Percentiles rank a stretch among this genome's conserved stretches.
These are phyloP conservation scores for Platygyra sinensis DNA, from an alignment of 64 coral and sea anemone species.

Conservation along the genomic window DNA sequence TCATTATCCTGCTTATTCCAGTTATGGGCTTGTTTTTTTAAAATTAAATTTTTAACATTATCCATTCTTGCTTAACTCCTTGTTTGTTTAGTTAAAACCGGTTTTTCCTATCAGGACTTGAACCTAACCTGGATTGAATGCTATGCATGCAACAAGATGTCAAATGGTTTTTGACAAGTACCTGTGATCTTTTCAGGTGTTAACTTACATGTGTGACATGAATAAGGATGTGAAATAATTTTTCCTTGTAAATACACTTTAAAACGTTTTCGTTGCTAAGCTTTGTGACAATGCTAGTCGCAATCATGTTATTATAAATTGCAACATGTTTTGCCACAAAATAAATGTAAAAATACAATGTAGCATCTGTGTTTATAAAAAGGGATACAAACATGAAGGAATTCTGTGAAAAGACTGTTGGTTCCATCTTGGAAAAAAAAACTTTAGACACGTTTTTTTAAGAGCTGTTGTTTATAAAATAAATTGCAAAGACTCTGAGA, in stretches of 20 bases:
- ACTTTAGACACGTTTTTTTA: no score
- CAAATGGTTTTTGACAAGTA: background rate
- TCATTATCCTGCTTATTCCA: background rate
- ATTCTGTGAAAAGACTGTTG: no score
- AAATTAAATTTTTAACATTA: background rate
- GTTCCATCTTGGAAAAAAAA: no score
- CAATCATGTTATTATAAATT: no score
- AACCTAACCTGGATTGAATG: background rate
- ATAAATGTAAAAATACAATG: no score
- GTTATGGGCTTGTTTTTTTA: background rate
- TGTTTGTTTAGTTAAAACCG: conserved; percentile 1
- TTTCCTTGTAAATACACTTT: background rate
- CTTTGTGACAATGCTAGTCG: no score
- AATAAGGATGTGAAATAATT: conserved; percentile 11
- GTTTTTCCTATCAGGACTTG: background rate
- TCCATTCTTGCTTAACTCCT: background rate
- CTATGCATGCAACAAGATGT: background rate
- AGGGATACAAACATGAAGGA: no score
- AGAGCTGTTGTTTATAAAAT: no score
- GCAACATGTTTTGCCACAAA: no score
- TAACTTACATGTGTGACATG: background rate
- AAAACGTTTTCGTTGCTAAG: background rate
- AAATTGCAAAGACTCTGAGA: no score
- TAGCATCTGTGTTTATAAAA: no score
- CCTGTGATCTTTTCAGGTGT: conserved; percentile 8